phyloP scores from a whole-genome alignment of 2,797 vertebrate species.

The Philypnodon macrostomus region DNA sequence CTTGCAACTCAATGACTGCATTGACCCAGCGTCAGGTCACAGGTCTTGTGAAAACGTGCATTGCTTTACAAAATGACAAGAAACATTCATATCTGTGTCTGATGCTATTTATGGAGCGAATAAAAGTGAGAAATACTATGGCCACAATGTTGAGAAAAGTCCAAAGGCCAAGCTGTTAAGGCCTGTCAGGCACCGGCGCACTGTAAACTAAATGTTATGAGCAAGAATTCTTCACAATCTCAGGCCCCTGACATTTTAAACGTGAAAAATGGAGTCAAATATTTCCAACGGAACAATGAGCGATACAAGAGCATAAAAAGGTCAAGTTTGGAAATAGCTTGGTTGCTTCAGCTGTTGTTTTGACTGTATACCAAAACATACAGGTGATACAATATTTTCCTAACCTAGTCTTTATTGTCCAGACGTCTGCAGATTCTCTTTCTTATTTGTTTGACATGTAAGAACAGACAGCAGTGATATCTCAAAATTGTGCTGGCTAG shows the following conservation, averaged over 20 bases:
- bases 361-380: no score
- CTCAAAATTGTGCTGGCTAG: no score
- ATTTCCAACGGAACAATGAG: neutral
- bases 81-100: constrained; percentile 13
- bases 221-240: constrained; percentile 9
- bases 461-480: neutral
- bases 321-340: constrained; percentile 6
- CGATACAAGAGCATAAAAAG: neutral
- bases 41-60: no score
- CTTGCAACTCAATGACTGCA: no score
- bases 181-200: constrained; percentile 10
- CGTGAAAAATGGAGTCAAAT: constrained; percentile 11
- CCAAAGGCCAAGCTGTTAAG: constrained; percentile 29
- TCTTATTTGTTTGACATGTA: constrained; percentile 15
- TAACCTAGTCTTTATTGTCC: no score
- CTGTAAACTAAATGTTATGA: constrained; percentile 21
- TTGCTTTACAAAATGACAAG: no score
- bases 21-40: no score
- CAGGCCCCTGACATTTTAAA: constrained; percentile 1
- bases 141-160: constrained; percentile 16
- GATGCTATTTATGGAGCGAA: constrained; percentile 35
- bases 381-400: no score
- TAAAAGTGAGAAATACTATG: constrained; percentile 9
- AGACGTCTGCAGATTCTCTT: neutral
- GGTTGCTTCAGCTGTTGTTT: neutral